Conservation (phyloP, 2,113 vertebrate species). For the Tiliqua scincoides region DNA sequence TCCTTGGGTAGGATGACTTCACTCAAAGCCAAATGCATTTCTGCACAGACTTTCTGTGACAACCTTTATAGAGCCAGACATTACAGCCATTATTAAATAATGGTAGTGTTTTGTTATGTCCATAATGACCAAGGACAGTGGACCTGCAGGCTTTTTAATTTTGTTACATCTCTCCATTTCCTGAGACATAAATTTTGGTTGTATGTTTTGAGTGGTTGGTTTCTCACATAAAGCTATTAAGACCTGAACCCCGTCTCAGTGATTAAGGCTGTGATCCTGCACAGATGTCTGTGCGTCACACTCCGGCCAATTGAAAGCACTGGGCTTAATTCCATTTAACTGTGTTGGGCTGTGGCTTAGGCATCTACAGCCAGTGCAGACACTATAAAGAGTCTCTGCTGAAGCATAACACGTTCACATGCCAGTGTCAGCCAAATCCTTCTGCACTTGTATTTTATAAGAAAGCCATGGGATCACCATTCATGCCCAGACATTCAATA, state of each 20-base stretch:
- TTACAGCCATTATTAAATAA: not conserved
- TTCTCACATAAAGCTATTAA: not conserved
- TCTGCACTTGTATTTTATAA: not conserved
- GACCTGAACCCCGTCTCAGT: not conserved
- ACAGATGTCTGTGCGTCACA: not conserved
- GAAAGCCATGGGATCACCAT: not conserved
- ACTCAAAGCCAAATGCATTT: not conserved
- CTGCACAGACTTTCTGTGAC: not conserved
- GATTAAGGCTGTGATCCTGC: not conserved
- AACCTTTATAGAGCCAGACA: not conserved
- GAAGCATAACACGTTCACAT: not conserved
- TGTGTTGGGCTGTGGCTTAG: not conserved
- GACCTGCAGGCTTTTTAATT: not conserved
- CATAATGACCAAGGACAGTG: constrained; percentile 2
- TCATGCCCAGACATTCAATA: not conserved
- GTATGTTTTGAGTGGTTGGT: not conserved
- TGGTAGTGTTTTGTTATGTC: not conserved
- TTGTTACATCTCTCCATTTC: not conserved
- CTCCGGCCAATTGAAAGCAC: not conserved
- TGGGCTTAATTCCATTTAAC: not conserved
- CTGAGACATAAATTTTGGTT: not conserved
- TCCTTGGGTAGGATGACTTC: not conserved
- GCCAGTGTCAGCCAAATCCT: not conserved
- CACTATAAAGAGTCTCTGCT: too few relatives aligned
- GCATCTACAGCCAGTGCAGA: not conserved